Evolutionary conservation across 2,113 vertebrate genomes (phyloP).

Genomic region (Lates calcarifer): DNA sequence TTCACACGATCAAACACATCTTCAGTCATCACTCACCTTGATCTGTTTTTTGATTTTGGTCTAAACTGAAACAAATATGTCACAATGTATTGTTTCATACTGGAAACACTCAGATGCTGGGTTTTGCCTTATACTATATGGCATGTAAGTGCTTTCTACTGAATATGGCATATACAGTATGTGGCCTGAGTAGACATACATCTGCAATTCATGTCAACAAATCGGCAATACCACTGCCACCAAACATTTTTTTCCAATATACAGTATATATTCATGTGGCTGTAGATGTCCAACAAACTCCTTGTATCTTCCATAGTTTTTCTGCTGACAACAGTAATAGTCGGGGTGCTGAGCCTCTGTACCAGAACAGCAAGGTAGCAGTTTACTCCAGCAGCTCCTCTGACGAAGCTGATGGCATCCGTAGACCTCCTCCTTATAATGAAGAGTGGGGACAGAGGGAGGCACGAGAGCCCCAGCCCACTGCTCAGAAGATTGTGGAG

Average conservation of each 20-base stretch:
- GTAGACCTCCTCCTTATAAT: constrained; percentile 45
- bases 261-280: not conserved
- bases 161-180: too few species aligned
- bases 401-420: constrained; percentile 65
- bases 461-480: not conserved
- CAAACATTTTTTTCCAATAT: not conserved
- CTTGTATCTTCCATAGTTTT: constrained; percentile 18
- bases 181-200: too few species aligned
- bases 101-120: too few species aligned
- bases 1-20: too few species aligned
- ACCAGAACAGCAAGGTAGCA: constrained; percentile 45
- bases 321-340: constrained; percentile 37
- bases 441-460: constrained; percentile 52
- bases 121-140: too few species aligned
- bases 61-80: too few species aligned
- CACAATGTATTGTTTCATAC: too few species aligned
- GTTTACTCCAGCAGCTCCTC: constrained; percentile 73
- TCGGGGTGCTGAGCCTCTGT: constrained; percentile 33
- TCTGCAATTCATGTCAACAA: too few species aligned
- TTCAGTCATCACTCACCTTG: too few species aligned
- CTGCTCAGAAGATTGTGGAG: constrained; percentile 71
- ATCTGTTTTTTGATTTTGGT: not conserved
- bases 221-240: not conserved
- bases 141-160: too few species aligned
- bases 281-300: not conserved